Base-by-base conservation (phyloP, 2,113 vertebrate genomes). In the Tauraco erythrolophus region DNA sequence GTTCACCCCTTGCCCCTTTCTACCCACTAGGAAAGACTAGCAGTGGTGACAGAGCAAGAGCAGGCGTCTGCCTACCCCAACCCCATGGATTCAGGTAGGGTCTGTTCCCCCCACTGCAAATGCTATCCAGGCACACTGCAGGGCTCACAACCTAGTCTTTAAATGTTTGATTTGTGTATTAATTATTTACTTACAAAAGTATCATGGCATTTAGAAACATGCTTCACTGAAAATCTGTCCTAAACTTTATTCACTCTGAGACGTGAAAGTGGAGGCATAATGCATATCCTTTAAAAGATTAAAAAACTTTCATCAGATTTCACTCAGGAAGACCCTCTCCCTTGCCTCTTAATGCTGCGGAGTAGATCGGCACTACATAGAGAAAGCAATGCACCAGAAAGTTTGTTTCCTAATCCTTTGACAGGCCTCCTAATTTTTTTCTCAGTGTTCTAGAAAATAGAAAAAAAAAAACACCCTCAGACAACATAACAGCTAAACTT, bases 401-500 rank as follows among this genome's bases (percentile, higher is more conserved):
- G 89, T 93, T 95, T 96, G 41, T 65, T 95, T 97, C 93, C 77
- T 94, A 88, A 88, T 97, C 89, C 69, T 94, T 84, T 92, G 74
- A 93, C 91, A 94, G 74, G 51, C 14, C 45, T 81, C 64, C 50
- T 96, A 39, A 19, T 85, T 89, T 92, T 92, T 92, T 84, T 72
- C 72, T 87, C 53, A 56, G 77, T 96, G 80, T 92, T 95, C 78
- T 70, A 35, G 57, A 91, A 96, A 95, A 82, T 21, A 92, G 72
- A 13, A 14, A 82, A 22, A 39, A 79, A 57, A 79, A 48, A 45
- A 64, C n/a, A 54, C 1, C 4, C 65, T 61, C 69, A 78, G 91
- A 88, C 54, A 95, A 62, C 31, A 27, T 57, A 50, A 57, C 57
- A 78, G 81, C 95, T 97, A 98, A 98, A 96, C 84, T 97, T 98